phyloP scores from a whole-genome alignment of 1,140 invertebrate species.

The Trachymyrmex cornetzi region DNA sequence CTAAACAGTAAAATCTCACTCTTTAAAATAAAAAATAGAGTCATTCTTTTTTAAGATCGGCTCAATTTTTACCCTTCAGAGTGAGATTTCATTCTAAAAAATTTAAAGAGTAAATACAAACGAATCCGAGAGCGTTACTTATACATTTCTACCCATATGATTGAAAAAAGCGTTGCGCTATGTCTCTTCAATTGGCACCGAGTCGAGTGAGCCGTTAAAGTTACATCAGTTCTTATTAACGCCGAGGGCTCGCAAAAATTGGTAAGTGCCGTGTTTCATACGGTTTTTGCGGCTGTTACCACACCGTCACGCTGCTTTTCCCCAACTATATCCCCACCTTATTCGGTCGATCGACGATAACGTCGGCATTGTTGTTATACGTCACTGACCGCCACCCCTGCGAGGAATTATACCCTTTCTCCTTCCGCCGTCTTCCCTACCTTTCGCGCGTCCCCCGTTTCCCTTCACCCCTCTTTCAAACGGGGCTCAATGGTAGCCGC shows the following conservation, averaged over 20 bases:
- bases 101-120: not conserved
- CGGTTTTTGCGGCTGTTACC: not conserved
- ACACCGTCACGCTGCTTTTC: slow-evolving; percentile 6
- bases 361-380: slow-evolving; percentile 39
- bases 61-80: no score
- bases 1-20: no score
- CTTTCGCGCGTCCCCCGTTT: not conserved
- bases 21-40: no score
- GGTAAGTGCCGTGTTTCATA: not conserved
- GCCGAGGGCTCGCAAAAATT: not conserved
- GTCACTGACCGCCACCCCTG: slow-evolving; percentile 45
- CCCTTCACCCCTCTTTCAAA: not conserved
- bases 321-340: not conserved
- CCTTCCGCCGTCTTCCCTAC: not conserved
- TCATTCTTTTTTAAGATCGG: no score
- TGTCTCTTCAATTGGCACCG: not conserved
- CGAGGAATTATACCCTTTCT: slow-evolving; percentile 29
- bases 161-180: not conserved
- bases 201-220: not conserved
- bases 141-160: not conserved
- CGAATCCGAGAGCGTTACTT: not conserved
- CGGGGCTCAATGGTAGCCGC: slow-evolving; percentile 51
- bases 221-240: not conserved
- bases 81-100: no score
- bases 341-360: slow-evolving; percentile 30